Conservation (phyloP, 2,888 invertebrate genomes). For the Lysandra coridon region DNA sequence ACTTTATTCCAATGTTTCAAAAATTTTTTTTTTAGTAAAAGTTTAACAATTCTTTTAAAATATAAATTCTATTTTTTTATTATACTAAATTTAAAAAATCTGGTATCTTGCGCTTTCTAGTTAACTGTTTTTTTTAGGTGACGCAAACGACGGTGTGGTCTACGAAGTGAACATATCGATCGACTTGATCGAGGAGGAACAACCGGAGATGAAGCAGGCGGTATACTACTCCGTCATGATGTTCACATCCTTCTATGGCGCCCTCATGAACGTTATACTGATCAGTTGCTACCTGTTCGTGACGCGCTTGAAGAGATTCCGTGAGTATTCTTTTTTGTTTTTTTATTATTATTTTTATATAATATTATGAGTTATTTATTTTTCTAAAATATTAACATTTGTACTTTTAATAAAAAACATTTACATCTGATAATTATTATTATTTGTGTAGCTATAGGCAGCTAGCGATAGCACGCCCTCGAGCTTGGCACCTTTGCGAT, state of each 20-base stretch:
- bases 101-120: neutral
- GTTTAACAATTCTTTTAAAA: too few relatives aligned
- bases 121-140: neutral
- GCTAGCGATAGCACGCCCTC: too few relatives aligned
- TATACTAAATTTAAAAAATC: too few relatives aligned
- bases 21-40: too few relatives aligned
- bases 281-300: neutral
- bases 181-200: neutral
- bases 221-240: neutral
- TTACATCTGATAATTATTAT: too few relatives aligned
- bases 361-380: too few relatives aligned
- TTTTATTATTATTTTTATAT: neutral
- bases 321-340: neutral
- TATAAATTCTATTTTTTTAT: too few relatives aligned
- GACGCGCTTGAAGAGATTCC: neutral
- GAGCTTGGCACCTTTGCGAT: too few relatives aligned
- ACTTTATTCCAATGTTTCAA: neutral
- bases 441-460: too few relatives aligned
- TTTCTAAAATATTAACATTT: too few relatives aligned
- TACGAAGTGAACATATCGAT: neutral
- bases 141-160: neutral
- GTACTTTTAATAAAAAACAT: too few relatives aligned
- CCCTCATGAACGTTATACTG: neutral
- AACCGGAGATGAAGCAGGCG: neutral
- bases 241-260: neutral